A percentile compares a stretch with the other conserved stretches of the same genome.
phyloP scores from a whole-genome alignment of 1,140 invertebrate species.

The Leptestheria dahalacensis region DNA sequence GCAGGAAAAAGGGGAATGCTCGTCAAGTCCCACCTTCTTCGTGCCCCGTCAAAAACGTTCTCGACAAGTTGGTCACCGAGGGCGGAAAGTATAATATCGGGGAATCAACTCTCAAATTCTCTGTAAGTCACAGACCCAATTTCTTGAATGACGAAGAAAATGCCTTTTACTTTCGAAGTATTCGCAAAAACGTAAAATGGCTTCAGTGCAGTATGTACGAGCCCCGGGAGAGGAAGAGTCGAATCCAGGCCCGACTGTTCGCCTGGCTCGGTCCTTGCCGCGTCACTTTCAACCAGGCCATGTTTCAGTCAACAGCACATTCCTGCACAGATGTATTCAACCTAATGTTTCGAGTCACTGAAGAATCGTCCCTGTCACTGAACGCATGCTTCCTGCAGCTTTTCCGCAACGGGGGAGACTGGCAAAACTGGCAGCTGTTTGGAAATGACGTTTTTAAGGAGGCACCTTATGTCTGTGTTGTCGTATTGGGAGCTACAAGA shows the following conservation, averaged over 20 bases:
- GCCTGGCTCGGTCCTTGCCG: constrained; percentile 36
- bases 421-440: constrained; percentile 33
- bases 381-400: constrained; percentile 36
- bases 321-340: constrained; percentile 26
- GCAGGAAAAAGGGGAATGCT: no score
- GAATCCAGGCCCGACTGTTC: constrained; percentile 31
- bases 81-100: background rate
- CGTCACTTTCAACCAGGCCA: constrained; percentile 32
- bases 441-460: constrained; percentile 33
- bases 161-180: constrained; percentile 26
- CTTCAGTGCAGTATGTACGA: constrained; percentile 26
- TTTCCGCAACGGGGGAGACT: constrained; percentile 35
- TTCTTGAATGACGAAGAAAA: background rate
- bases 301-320: constrained; percentile 25
- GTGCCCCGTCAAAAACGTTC: background rate
- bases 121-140: background rate
- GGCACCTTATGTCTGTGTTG: constrained; percentile 30
- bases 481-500: background rate
- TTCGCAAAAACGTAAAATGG: constrained; percentile 32
- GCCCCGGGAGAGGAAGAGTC: constrained; percentile 27
- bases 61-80: background rate
- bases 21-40: no score
- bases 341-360: constrained; percentile 26
- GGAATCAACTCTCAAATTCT: background rate
- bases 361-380: constrained; percentile 28